A percentile compares a stretch with the other conserved stretches of the same genome.
Conservation (phyloP, 2,113 vertebrate genomes). For the Urocolius indicus region DNA sequence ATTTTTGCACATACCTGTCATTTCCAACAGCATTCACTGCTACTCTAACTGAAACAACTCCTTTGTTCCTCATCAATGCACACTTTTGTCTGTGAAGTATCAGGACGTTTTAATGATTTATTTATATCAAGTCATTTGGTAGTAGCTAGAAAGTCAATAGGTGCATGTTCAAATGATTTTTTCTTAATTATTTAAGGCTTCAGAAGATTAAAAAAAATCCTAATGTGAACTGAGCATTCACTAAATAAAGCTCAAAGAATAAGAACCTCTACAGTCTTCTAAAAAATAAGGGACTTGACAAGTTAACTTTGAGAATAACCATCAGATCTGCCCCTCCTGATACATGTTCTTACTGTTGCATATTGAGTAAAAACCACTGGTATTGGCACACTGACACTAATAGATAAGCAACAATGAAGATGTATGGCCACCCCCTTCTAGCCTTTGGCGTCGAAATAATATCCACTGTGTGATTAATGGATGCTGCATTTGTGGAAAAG, state of each 20-base stretch:
- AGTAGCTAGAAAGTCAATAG: slow-evolving; percentile 39
- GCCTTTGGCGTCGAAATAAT: background rate
- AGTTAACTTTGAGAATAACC: background rate
- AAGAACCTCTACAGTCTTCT: background rate
- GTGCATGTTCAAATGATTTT: slow-evolving; percentile 25
- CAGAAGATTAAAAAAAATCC: background rate
- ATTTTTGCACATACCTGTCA: background rate
- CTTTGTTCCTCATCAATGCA: slow-evolving; percentile 5
- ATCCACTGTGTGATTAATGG: background rate
- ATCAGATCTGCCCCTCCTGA: background rate
- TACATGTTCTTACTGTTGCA: background rate
- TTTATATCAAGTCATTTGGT: slow-evolving; percentile 54
- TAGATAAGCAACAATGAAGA: background rate
- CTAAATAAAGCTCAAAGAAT: background rate
- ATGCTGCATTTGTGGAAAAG: background rate
- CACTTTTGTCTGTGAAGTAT: background rate
- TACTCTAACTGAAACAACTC: background rate
- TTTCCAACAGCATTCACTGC: background rate
- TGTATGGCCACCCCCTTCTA: background rate
- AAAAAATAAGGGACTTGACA: background rate
- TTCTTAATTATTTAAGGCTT: slow-evolving; percentile 49
- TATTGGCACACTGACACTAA: background rate
- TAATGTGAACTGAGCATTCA: background rate
- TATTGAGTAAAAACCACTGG: background rate
- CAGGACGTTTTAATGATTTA: slow-evolving; percentile 50